These are phyloP conservation scores for Psittacus erithacus DNA, from an alignment of 2,113 vertebrate species.

Conservation along the genomic window DNA sequence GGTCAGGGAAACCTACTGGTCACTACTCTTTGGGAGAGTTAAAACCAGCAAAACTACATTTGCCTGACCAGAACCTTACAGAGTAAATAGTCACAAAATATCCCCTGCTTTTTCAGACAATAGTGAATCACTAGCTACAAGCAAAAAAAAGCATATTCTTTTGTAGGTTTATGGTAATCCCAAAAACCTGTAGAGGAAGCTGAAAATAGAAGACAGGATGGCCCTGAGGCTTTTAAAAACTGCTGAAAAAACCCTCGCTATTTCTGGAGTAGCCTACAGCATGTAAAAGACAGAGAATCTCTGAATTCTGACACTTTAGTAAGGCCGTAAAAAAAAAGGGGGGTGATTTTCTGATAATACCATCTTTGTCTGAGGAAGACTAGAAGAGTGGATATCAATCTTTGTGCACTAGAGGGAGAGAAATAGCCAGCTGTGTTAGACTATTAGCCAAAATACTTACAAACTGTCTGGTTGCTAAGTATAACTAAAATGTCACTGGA, in stretches of 20 bases:
- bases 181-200: conserved; percentile 62
- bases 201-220: conserved; percentile 67
- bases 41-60: neutral
- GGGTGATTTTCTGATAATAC: conserved; percentile 15
- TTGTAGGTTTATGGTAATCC: conserved; percentile 42
- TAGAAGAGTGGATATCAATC: conserved; percentile 9
- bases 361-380: conserved; percentile 40
- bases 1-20: neutral
- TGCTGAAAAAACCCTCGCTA: neutral
- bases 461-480: conserved; percentile 7
- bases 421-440: conserved; percentile 47
- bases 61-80: neutral
- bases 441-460: conserved; percentile 48
- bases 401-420: neutral
- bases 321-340: neutral
- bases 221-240: conserved; percentile 57
- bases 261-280: conserved; percentile 23
- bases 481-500: conserved; percentile 37
- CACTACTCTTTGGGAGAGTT: neutral
- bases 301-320: conserved; percentile 26
- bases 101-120: neutral
- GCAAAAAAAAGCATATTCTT: neutral
- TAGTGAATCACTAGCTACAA: neutral
- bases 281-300: neutral
- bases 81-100: neutral